Percentiles rank a stretch among this genome's conserved stretches.
These are phyloP conservation scores for Oophaga sylvatica DNA, from an alignment of 2,797 vertebrate genomes.

Conservation along the genomic window DNA sequence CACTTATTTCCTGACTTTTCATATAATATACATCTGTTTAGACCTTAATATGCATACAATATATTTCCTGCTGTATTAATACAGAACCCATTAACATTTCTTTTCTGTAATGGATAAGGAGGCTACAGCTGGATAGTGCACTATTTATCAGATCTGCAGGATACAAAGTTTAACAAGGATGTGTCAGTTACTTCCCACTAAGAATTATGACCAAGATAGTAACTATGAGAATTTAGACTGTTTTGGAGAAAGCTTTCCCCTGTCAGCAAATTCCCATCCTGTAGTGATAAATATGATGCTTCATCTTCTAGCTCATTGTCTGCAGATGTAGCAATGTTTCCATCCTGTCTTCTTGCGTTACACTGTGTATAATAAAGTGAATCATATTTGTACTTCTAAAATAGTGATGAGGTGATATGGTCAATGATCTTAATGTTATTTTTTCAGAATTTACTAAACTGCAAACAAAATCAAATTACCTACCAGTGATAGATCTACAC, in stretches of 20 bases:
- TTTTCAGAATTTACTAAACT: too few species aligned
- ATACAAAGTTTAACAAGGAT: conserved; percentile 1
- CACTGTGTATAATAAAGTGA: background rate
- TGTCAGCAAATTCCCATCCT: background rate
- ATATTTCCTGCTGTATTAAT: conserved; percentile 15
- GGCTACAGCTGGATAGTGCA: conserved; percentile 6
- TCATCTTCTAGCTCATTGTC: background rate
- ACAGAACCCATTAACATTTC: background rate
- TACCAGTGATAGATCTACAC: too few species aligned
- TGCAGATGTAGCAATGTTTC: conserved; percentile 1
- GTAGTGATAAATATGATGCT: background rate
- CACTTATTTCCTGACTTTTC: conserved; percentile 8
- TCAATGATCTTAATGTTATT: too few species aligned
- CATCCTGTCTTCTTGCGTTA: background rate
- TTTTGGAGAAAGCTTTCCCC: background rate
- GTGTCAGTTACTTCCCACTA: background rate
- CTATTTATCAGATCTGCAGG: conserved; percentile 40
- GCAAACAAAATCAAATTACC: too few species aligned
- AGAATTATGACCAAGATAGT: background rate
- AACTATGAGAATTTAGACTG: conserved; percentile 10
- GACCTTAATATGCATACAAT: background rate
- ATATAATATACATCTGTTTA: conserved; percentile 44
- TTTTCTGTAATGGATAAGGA: conserved; percentile 15
- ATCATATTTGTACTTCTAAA: background rate
- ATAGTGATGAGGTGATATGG: background rate